Conservation (phyloP, 2,888 invertebrate species). For the Cephus nigrinus region DNA sequence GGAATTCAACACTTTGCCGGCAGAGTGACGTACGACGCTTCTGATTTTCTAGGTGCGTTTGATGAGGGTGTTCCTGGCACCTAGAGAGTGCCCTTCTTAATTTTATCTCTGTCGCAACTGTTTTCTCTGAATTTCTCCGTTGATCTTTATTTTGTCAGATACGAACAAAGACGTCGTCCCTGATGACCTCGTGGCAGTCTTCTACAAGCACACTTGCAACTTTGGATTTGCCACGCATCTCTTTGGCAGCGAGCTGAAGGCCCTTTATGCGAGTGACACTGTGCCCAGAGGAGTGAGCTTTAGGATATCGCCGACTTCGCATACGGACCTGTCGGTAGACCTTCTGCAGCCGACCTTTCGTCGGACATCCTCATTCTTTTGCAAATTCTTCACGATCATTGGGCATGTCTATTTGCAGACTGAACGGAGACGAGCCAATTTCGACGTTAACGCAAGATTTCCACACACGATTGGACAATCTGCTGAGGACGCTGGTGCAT, state of each 20-base stretch:
- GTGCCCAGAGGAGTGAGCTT: conserved; percentile 84
- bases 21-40: conserved; percentile 87
- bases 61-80: too few relatives aligned
- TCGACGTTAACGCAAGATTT: conserved; percentile 95
- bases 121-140: background rate
- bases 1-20: conserved; percentile 93
- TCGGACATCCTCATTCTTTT: background rate
- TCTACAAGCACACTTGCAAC: conserved; percentile 91
- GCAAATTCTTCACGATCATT: background rate
- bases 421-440: conserved; percentile 86
- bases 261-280: conserved; percentile 78
- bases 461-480: conserved; percentile 91
- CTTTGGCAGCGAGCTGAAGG: conserved; percentile 93
- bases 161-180: conserved; percentile 93
- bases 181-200: conserved; percentile 91
- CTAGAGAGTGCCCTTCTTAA: too few relatives aligned
- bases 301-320: conserved; percentile 90
- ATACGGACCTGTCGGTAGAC: conserved; percentile 74
- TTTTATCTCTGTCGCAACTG: too few relatives aligned
- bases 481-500: conserved; percentile 90
- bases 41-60: conserved; percentile 78
- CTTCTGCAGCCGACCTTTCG: conserved; percentile 40
- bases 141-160: conserved; percentile 66
- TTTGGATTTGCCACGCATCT: conserved; percentile 97
- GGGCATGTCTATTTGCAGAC: conserved; percentile 52